phyloP scores from a whole-genome alignment of 2,113 vertebrate genomes.

The Dromaius novaehollandiae region DNA sequence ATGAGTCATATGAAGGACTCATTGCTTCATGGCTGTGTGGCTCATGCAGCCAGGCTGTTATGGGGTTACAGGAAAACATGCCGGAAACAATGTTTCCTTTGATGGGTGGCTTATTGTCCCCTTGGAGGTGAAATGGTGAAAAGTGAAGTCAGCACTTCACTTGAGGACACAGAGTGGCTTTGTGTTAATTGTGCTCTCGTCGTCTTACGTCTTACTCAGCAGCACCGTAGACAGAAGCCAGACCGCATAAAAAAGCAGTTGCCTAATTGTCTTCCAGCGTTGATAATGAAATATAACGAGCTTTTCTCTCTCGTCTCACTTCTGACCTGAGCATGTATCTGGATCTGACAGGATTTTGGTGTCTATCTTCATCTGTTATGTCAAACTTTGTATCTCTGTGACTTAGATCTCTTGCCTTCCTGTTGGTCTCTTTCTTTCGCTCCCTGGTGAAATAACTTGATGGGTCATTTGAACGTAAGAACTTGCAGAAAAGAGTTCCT shows the following conservation, averaged over 20 bases:
- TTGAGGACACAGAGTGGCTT: neutral
- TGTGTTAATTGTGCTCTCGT: neutral
- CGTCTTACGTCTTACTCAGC: neutral
- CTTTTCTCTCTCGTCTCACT: neutral
- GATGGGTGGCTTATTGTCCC: neutral
- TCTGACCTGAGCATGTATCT: neutral
- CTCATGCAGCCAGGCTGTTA: neutral
- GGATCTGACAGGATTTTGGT: neutral
- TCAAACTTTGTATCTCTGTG: neutral
- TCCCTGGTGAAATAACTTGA: neutral
- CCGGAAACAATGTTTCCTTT: neutral
- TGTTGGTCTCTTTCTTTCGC: neutral
- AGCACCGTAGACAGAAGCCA: neutral
- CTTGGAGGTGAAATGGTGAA: neutral
- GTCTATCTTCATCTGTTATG: neutral
- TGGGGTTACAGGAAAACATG: neutral
- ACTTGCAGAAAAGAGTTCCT: neutral
- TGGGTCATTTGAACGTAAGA: neutral
- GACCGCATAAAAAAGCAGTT: neutral
- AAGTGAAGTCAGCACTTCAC: neutral
- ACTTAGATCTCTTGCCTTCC: neutral
- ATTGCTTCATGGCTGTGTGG: accelerated
- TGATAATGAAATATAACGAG: neutral
- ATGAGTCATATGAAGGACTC: accelerated
- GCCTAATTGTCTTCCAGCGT: neutral